These are phyloP conservation scores for Platyrinchus mystaceus DNA, from an alignment of 2,797 vertebrate genomes.

Conservation along the genomic window DNA sequence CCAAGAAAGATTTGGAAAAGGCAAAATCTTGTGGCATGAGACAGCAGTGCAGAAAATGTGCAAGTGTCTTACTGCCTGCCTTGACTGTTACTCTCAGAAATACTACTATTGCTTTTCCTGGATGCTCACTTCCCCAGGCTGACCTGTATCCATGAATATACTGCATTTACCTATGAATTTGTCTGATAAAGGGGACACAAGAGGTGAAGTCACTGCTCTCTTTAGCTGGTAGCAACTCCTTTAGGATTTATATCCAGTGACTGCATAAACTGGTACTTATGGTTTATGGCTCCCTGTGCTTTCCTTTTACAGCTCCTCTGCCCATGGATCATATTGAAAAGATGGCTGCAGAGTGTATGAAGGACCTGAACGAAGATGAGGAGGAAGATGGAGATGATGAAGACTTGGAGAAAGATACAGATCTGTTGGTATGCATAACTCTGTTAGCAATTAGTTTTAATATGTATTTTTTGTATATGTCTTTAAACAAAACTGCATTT, in stretches of 20 bases:
- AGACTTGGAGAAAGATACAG: slow-evolving; percentile 87
- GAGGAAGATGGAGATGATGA: slow-evolving; percentile 80
- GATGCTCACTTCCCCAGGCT: neutral
- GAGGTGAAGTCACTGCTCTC: neutral
- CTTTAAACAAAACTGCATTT: neutral
- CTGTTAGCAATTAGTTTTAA: neutral
- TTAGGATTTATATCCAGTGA: neutral
- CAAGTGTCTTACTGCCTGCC: neutral
- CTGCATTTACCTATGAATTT: neutral
- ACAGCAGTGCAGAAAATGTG: neutral
- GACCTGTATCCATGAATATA: neutral
- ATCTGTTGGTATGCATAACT: slow-evolving; percentile 83
- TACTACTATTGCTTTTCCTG: neutral
- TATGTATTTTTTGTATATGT: neutral
- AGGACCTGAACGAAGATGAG: slow-evolving; percentile 85
- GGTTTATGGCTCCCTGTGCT: neutral
- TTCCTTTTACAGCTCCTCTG: slow-evolving; percentile 79
- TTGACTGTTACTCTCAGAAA: neutral
- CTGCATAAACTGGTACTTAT: neutral
- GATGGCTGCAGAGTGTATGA: slow-evolving; percentile 94
- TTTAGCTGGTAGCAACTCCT: neutral
- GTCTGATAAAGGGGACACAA: neutral
- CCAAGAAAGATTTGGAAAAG: neutral
- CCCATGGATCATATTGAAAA: slow-evolving; percentile 96
- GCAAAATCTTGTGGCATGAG: neutral